These are phyloP conservation scores for Gisinianus flammeolus DNA, from an alignment of 2,888 invertebrate genomes.

Conservation along the genomic window DNA sequence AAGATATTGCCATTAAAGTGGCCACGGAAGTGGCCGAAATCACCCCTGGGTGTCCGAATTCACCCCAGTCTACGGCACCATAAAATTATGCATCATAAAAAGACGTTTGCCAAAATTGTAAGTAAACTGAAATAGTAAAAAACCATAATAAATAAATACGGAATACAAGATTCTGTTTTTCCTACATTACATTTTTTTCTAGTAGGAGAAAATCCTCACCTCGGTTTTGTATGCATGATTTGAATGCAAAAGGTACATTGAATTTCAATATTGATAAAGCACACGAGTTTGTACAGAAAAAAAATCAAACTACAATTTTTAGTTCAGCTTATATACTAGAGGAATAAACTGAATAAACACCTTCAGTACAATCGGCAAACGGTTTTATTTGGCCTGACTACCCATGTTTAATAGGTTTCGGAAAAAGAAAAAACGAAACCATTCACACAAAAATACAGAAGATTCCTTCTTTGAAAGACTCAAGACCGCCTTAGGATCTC, in stretches of 20 bases:
- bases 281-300: neutral
- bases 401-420: neutral
- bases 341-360: neutral
- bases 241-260: neutral
- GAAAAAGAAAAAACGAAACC: neutral
- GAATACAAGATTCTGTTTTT: neutral
- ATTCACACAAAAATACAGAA: neutral
- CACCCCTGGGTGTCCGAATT: no score
- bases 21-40: no score
- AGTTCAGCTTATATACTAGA: neutral
- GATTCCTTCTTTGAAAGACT: neutral
- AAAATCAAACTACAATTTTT: neutral
- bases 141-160: neutral
- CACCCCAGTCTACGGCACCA: no score
- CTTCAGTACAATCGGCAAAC: no score
- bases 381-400: no score
- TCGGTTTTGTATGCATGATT: neutral
- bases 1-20: no score
- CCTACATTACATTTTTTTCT: neutral
- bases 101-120: conserved; percentile 1
- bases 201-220: neutral
- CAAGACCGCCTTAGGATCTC: neutral
- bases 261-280: neutral
- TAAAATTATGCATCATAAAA: conserved; percentile 3
- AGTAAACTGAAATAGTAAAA: neutral